Evolutionary conservation across 2,888 invertebrate species (phyloP).

Genomic region (Parnassius orleans): DNA sequence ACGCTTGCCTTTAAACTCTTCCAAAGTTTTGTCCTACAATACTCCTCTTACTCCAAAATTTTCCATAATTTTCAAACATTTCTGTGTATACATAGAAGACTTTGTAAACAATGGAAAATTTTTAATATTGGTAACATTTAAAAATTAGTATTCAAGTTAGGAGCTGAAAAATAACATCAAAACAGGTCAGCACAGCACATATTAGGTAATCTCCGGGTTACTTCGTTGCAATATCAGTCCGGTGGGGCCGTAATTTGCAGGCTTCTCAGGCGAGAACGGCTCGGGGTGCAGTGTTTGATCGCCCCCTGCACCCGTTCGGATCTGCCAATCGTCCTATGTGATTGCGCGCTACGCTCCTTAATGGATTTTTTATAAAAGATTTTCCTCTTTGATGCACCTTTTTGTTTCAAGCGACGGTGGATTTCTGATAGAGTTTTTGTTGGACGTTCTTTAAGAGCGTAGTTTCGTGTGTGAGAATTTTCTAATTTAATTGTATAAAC

Average conservation of each 20-base stretch:
- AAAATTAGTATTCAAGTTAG: no score
- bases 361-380: conserved; percentile 34
- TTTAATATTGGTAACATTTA: no score
- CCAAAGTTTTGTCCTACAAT: no score
- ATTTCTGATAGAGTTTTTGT: conserved; percentile 24
- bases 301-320: conserved; percentile 35
- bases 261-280: conserved; percentile 2
- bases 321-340: conserved; percentile 37
- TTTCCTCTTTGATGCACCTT: conserved; percentile 26
- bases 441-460: conserved; percentile 5
- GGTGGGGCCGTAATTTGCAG: conserved; percentile 23
- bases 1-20: no score
- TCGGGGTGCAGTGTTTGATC: conserved; percentile 28
- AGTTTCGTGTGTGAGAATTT: conserved; percentile 8
- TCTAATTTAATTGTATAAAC: background rate
- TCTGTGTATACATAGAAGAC: no score
- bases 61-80: no score
- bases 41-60: no score
- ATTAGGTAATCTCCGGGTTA: conserved; percentile 25
- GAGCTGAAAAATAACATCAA: no score
- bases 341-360: conserved; percentile 37
- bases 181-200: background rate
- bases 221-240: conserved; percentile 20
- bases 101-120: no score
- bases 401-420: conserved; percentile 21